A percentile compares a stretch with the other conserved stretches of the same genome.
phyloP scores from a whole-genome alignment of 1,140 invertebrate species.

The Philaenus spumarius region DNA sequence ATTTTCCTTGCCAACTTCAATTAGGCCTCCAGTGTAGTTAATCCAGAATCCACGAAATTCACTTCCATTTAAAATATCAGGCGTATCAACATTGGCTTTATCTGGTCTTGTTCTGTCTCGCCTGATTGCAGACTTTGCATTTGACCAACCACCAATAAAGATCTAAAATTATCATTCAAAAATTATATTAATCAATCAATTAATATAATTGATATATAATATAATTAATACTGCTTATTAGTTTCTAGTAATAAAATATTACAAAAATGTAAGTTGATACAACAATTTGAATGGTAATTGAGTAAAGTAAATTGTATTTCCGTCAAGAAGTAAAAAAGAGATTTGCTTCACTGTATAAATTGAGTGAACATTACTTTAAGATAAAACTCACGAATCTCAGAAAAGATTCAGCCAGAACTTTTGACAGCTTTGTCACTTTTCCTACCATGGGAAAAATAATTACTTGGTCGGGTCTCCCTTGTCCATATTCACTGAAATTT shows the following conservation, averaged over 20 bases:
- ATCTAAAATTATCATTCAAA: constrained; percentile 45
- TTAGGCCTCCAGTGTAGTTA: constrained; percentile 58
- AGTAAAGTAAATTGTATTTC: too few species aligned
- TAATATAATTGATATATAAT: background rate
- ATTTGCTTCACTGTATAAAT: too few species aligned
- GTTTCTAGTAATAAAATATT: too few species aligned
- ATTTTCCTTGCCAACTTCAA: constrained; percentile 60
- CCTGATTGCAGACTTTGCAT: constrained; percentile 74
- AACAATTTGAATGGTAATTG: background rate
- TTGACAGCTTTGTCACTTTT: too few species aligned
- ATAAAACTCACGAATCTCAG: too few species aligned
- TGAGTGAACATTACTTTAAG: too few species aligned
- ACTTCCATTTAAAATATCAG: constrained; percentile 55
- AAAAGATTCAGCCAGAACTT: too few species aligned
- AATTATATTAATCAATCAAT: background rate
- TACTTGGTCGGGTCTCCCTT: too few species aligned
- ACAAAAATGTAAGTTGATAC: background rate
- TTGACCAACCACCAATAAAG: constrained; percentile 78
- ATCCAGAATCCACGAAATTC: constrained; percentile 80
- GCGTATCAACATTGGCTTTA: constrained; percentile 61
- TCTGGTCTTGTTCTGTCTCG: constrained; percentile 72
- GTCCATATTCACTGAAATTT: too few species aligned
- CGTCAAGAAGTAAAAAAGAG: too few species aligned
- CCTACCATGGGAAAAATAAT: too few species aligned
- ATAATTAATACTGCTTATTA: background rate